Percentiles rank a stretch among this genome's conserved stretches.
Evolutionary conservation across 2,888 invertebrate species (phyloP).

Genomic region (Spialia ferax): DNA sequence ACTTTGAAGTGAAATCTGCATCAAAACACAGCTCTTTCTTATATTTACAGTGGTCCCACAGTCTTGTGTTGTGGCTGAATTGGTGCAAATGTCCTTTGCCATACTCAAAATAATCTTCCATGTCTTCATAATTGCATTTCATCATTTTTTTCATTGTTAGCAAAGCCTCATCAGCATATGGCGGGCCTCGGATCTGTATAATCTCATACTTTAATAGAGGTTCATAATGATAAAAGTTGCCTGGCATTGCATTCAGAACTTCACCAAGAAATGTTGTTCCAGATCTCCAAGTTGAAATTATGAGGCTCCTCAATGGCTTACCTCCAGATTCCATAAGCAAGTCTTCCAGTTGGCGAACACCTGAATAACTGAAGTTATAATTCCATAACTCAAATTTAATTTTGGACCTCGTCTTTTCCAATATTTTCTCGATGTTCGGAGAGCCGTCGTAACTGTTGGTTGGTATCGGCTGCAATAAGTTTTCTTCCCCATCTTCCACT

Average conservation of each 20-base stretch:
- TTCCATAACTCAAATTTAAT: slow-evolving; percentile 71
- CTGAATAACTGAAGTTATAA: slow-evolving; percentile 71
- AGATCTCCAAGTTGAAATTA: slow-evolving; percentile 96
- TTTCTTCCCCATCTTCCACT: slow-evolving; percentile 83
- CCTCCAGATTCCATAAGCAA: slow-evolving; percentile 90
- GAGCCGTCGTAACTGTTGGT: slow-evolving; percentile 72
- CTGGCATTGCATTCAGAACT: slow-evolving; percentile 93
- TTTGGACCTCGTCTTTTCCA: slow-evolving; percentile 71
- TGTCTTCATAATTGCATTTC: slow-evolving; percentile 91
- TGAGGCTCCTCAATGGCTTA: slow-evolving; percentile 90
- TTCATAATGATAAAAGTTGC: slow-evolving; percentile 96
- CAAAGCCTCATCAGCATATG: slow-evolving; percentile 89
- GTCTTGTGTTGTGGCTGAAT: slow-evolving; percentile 93
- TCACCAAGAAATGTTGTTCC: slow-evolving; percentile 97
- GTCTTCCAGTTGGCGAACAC: slow-evolving; percentile 87
- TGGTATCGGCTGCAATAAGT: slow-evolving; percentile 62
- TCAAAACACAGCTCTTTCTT: slow-evolving; percentile 81
- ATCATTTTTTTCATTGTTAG: slow-evolving; percentile 90
- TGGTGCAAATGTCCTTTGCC: slow-evolving; percentile 92
- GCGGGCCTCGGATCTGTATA: slow-evolving; percentile 92
- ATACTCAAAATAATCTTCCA: slow-evolving; percentile 92
- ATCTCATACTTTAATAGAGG: slow-evolving; percentile 94
- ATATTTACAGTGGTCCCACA: slow-evolving; percentile 93
- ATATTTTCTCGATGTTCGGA: slow-evolving; percentile 69
- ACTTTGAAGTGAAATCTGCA: slow-evolving; percentile 89